Conservation (phyloP, 1,140 invertebrate species). For the Hesperophylax magnus region DNA sequence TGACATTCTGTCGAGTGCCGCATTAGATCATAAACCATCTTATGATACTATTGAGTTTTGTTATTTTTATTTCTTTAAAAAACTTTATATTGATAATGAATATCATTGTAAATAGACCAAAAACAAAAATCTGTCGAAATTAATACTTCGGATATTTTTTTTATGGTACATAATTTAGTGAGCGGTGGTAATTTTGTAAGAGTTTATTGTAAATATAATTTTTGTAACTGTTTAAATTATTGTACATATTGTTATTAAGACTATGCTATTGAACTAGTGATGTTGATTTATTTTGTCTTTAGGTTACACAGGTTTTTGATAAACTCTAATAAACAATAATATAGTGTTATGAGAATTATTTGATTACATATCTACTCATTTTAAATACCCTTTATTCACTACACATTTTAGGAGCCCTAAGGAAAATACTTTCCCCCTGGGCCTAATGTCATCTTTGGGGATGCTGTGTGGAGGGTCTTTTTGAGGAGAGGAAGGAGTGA, state of each 20-base stretch:
- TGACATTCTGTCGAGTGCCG: neutral
- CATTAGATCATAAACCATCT: slow-evolving; percentile 1
- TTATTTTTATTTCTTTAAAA: no score
- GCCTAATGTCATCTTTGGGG: no score
- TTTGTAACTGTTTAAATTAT: neutral
- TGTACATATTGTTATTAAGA: neutral
- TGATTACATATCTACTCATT: no score
- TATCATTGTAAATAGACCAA: slow-evolving; percentile 6
- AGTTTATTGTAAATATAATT: neutral
- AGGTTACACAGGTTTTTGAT: slow-evolving; percentile 10
- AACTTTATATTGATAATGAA: neutral
- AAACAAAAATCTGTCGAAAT: slow-evolving; percentile 1
- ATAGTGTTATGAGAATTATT: no score
- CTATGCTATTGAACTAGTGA: slow-evolving; percentile 2
- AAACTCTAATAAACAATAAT: neutral
- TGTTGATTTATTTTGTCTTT: slow-evolving; percentile 6
- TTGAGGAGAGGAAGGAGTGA: no score
- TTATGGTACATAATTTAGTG: neutral
- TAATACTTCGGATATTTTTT: neutral
- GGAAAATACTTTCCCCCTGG: no score
- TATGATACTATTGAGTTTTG: slow-evolving; percentile 19
- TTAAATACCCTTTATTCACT: no score
- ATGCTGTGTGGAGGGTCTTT: no score
- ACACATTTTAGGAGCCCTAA: no score
- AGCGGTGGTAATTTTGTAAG: neutral